A percentile compares a stretch with the other conserved stretches of the same genome.
Conservation (phyloP, 2,113 vertebrate genomes). For the Rallus limicola region DNA sequence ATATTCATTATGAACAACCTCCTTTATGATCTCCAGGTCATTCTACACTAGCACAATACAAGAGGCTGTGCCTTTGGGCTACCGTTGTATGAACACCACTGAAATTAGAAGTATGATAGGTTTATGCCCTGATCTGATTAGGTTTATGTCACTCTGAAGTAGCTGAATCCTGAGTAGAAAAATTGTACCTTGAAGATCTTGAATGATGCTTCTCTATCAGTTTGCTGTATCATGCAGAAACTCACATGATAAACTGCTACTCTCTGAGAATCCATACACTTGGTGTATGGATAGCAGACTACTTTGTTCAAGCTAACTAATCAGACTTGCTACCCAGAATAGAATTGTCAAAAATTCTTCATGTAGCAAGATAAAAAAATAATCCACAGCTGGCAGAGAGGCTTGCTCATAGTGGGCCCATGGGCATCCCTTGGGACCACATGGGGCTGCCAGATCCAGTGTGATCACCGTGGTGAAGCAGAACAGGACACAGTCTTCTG, state of each 20-base stretch:
- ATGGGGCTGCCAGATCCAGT: neutral
- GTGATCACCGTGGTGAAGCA: neutral
- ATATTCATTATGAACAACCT: neutral
- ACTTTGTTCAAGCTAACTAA: neutral
- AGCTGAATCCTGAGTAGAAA: neutral
- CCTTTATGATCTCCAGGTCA: neutral
- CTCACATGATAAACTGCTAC: neutral
- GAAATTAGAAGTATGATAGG: neutral
- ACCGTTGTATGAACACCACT: neutral
- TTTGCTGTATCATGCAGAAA: neutral
- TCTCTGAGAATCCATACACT: neutral
- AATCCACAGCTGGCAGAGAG: neutral
- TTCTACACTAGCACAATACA: neutral
- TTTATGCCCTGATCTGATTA: neutral
- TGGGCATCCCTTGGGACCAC: neutral
- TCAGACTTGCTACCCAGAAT: neutral
- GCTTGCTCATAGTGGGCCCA: neutral
- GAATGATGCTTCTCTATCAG: neutral
- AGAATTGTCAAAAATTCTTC: neutral
- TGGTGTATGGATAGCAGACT: neutral
- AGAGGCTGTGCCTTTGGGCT: neutral
- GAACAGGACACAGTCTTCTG: neutral
- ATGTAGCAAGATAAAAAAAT: neutral
- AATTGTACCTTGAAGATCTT: neutral
- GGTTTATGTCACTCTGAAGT: neutral